Percentiles rank a stretch among this genome's conserved stretches.
phyloP scores from a whole-genome alignment of 1,140 invertebrate genomes.

The Samia ricini region DNA sequence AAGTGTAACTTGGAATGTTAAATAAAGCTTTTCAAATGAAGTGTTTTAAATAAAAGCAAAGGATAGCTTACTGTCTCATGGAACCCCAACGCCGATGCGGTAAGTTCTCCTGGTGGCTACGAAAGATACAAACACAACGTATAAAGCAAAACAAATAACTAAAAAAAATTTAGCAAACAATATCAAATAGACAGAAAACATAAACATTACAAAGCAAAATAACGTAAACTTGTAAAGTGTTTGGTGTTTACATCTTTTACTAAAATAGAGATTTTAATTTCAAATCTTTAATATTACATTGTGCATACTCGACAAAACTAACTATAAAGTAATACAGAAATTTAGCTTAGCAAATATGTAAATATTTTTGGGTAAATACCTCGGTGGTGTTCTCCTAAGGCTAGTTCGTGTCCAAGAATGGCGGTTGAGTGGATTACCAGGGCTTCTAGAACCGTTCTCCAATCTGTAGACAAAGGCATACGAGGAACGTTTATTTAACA shows the following conservation, averaged over 20 bases:
- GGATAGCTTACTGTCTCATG: slow-evolving; percentile 85
- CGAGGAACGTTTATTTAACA: background rate
- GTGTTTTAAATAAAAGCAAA: slow-evolving; percentile 27
- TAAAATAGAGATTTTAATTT: background rate
- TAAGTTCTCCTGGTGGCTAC: slow-evolving; percentile 83
- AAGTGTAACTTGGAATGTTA: background rate
- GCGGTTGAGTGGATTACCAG: slow-evolving; percentile 80
- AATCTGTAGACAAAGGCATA: slow-evolving; percentile 36
- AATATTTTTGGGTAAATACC: slow-evolving; percentile 70
- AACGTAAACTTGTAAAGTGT: slow-evolving; percentile 7
- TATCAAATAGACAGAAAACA: slow-evolving; percentile 23
- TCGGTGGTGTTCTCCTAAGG: slow-evolving; percentile 84
- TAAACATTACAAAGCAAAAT: slow-evolving; percentile 8
- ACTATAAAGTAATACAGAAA: slow-evolving; percentile 6
- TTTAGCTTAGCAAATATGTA: background rate
- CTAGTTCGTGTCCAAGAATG: slow-evolving; percentile 89
- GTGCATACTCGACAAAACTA: too few relatives aligned
- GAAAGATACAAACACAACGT: slow-evolving; percentile 56
- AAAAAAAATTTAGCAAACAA: slow-evolving; percentile 44
- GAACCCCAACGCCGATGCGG: slow-evolving; percentile 87
- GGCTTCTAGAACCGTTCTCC: slow-evolving; percentile 70
- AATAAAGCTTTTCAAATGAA: background rate
- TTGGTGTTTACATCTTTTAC: background rate
- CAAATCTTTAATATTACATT: too few relatives aligned
- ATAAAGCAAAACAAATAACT: slow-evolving; percentile 42